Conservation (phyloP, 2,113 vertebrate genomes). For the Sinocyclocheilus grahami region DNA sequence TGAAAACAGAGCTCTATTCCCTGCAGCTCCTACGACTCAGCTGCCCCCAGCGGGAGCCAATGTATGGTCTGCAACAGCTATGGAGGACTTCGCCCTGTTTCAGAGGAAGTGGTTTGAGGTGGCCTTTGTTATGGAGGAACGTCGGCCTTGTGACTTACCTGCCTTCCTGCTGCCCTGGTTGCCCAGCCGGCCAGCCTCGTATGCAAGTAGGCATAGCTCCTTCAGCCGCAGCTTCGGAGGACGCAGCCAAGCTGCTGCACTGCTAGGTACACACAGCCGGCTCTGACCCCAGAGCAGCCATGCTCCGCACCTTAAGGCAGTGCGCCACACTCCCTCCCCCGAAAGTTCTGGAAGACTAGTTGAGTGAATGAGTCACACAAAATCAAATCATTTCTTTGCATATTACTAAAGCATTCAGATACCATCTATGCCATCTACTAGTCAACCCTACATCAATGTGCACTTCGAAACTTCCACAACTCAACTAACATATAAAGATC, state of each 20-base stretch:
- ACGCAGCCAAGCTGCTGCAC: slow-evolving; percentile 95
- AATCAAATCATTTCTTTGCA: background rate
- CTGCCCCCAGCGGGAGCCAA: slow-evolving; percentile 57
- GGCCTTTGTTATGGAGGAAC: slow-evolving; percentile 91
- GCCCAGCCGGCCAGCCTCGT: slow-evolving; percentile 95
- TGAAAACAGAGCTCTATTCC: slow-evolving; percentile 17
- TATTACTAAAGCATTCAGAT: slow-evolving; percentile 3
- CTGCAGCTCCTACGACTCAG: slow-evolving; percentile 54
- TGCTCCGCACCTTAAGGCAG: slow-evolving; percentile 7
- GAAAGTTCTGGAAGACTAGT: background rate
- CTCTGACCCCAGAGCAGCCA: background rate
- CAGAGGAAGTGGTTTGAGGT: slow-evolving; percentile 99
- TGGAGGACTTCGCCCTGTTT: slow-evolving; percentile 92
- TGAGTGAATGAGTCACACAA: slow-evolving; percentile 35
- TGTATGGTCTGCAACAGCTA: slow-evolving; percentile 82
- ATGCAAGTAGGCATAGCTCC: slow-evolving; percentile 98
- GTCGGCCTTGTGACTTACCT: slow-evolving; percentile 87
- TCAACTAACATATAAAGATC: slow-evolving; percentile 3
- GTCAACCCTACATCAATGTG: background rate
- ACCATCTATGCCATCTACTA: background rate
- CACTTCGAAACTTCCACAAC: background rate
- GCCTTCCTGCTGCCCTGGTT: slow-evolving; percentile 95
- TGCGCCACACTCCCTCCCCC: slow-evolving; percentile 6
- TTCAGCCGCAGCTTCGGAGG: slow-evolving; percentile 99
- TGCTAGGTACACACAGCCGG: slow-evolving; percentile 86